Conservation (phyloP, 2,113 vertebrate species). For the Varanus salvator region DNA sequence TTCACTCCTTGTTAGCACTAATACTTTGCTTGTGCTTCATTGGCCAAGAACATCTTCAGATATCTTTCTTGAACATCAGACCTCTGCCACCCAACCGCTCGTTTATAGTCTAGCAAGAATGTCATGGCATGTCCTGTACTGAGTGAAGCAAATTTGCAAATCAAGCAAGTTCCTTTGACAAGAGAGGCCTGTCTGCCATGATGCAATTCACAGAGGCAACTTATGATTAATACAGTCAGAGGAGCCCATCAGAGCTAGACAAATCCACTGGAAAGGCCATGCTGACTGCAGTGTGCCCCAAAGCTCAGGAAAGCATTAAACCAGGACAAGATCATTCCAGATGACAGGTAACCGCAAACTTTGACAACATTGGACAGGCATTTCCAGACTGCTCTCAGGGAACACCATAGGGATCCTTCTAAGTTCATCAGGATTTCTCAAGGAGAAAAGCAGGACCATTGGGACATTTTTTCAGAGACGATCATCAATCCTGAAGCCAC, state of each 20-base stretch:
- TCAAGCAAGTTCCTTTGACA: slow-evolving; percentile 51
- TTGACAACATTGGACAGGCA: background rate
- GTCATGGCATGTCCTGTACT: no score
- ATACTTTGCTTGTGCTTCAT: no score
- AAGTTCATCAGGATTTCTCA: background rate
- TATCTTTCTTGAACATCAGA: no score
- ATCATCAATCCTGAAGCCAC: background rate
- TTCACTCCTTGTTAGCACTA: no score
- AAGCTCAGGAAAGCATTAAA: background rate
- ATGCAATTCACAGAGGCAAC: slow-evolving; percentile 66
- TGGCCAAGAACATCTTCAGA: no score
- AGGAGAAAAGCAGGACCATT: background rate
- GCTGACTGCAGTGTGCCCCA: background rate
- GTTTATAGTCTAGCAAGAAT: no score
- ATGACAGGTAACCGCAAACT: background rate
- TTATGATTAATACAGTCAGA: slow-evolving; percentile 65
- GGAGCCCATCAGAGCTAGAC: slow-evolving; percentile 58
- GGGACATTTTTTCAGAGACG: background rate
- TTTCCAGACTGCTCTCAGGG: background rate
- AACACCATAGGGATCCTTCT: background rate
- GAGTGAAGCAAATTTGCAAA: slow-evolving; percentile 7
- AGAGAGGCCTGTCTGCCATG: slow-evolving; percentile 59
- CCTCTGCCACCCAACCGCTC: no score
- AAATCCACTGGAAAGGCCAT: slow-evolving; percentile 57
- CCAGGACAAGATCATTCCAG: background rate